Percentiles rank a stretch among this genome's conserved stretches.
Conservation (phyloP, 92 coral and sea anemone genomes). For the Parazoanthus swiftii region DNA sequence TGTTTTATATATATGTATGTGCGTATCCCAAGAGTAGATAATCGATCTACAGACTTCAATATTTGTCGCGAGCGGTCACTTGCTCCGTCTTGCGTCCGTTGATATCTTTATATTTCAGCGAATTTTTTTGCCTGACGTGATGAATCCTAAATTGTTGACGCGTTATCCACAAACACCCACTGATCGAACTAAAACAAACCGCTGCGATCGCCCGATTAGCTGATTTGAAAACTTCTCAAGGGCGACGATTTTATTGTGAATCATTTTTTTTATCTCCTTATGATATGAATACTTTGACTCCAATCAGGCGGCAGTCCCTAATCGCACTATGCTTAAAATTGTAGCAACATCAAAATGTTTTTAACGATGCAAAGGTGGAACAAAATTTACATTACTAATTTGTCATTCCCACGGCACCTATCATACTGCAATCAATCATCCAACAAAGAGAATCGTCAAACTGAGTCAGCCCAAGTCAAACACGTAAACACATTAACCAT, state of each 20-base stretch:
- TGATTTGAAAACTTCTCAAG: background rate
- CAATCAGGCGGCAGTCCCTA: background rate
- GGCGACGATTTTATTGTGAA: background rate
- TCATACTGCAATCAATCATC: background rate
- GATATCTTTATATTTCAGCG: background rate
- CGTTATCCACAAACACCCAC: background rate
- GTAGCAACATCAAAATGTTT: background rate
- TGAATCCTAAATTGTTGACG: background rate
- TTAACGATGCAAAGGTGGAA: background rate
- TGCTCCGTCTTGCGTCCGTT: background rate
- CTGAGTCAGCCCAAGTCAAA: background rate
- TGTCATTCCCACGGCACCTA: background rate
- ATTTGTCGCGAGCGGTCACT: too few relatives aligned
- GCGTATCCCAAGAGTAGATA: too few relatives aligned
- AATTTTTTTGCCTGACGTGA: background rate
- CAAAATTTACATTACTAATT: constrained; percentile 11
- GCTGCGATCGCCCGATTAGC: constrained; percentile 4
- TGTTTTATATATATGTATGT: too few relatives aligned
- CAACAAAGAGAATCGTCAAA: background rate
- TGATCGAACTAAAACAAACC: background rate
- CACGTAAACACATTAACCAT: background rate
- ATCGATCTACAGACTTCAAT: too few relatives aligned
- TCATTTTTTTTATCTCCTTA: background rate
- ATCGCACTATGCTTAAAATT: background rate
- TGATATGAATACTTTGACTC: background rate